Percentiles rank a stretch among this genome's conserved stretches.
phyloP scores from a whole-genome alignment of 2,888 invertebrate species.

The Loripinus fragilis region DNA sequence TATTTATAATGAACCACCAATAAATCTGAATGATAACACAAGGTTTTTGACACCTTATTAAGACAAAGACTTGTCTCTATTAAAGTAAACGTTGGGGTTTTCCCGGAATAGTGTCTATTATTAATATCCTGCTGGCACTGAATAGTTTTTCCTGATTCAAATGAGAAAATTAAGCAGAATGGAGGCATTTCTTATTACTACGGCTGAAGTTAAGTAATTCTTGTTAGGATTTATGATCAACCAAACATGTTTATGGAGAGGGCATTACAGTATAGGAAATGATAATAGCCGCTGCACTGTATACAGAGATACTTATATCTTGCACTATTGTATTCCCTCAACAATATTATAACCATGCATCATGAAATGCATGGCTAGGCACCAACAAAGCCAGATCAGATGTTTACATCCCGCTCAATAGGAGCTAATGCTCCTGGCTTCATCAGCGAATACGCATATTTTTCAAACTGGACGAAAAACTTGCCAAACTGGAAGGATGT shows the following conservation, averaged over 20 bases:
- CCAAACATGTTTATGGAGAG: not conserved
- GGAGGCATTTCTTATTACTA: conserved; percentile 12
- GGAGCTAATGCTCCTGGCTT: too few relatives aligned
- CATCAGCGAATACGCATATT: too few relatives aligned
- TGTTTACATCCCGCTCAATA: too few relatives aligned
- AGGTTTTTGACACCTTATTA: conserved; percentile 11
- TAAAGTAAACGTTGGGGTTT: conserved; percentile 19
- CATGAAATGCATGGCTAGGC: too few relatives aligned
- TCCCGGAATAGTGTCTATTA: conserved; percentile 6
- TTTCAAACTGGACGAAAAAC: too few relatives aligned
- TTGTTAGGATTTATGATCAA: conserved; percentile 6
- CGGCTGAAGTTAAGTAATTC: conserved; percentile 15
- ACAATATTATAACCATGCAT: too few relatives aligned
- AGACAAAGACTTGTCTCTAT: conserved; percentile 21
- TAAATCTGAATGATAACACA: conserved; percentile 17
- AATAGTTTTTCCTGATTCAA: not conserved
- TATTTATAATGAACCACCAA: conserved; percentile 7
- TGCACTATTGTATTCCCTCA: too few relatives aligned
- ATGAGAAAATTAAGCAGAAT: conserved; percentile 7
- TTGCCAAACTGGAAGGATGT: too few relatives aligned
- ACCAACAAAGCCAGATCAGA: too few relatives aligned
- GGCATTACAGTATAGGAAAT: not conserved
- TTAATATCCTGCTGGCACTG: conserved; percentile 17
- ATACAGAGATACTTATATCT: too few relatives aligned
- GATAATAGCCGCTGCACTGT: too few relatives aligned